Conservation (phyloP, 2,113 vertebrate genomes). For the Uria lomvia region DNA sequence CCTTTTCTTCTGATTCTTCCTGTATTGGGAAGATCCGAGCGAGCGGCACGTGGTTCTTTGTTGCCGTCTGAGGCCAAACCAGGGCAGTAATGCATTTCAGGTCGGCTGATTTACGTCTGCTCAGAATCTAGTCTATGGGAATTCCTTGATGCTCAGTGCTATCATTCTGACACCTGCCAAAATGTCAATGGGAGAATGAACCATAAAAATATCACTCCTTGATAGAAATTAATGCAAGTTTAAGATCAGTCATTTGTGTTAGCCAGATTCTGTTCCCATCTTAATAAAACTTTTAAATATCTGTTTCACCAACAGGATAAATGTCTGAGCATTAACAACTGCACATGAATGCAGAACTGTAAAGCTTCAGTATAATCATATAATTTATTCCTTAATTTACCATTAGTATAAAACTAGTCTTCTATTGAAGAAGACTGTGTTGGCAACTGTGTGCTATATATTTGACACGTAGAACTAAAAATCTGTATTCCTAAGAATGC, state of each 20-base stretch:
- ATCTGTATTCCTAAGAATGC: background rate
- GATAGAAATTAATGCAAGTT: constrained; percentile 8
- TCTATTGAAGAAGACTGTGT: background rate
- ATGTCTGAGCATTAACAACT: constrained; percentile 5
- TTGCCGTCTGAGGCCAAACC: too few relatives aligned
- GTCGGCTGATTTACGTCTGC: constrained; percentile 29
- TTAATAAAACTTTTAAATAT: constrained; percentile 24
- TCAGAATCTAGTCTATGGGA: constrained; percentile 12
- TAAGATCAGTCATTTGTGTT: constrained; percentile 6
- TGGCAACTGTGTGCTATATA: background rate
- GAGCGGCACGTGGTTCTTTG: too few relatives aligned
- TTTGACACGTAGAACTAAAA: background rate
- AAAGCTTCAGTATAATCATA: background rate
- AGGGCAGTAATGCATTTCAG: background rate
- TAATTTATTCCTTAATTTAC: constrained; percentile 49
- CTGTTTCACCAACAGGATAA: constrained; percentile 15
- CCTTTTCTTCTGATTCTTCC: too few relatives aligned
- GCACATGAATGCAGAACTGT: constrained; percentile 23
- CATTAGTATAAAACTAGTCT: background rate
- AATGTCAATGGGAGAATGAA: constrained; percentile 18
- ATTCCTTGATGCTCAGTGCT: background rate
- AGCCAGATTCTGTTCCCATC: constrained; percentile 1
- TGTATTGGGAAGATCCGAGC: too few relatives aligned
- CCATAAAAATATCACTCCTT: constrained; percentile 18
- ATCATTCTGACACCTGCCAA: constrained; percentile 38